Evolutionary conservation across 1,140 invertebrate genomes (phyloP), one percentile per base, ranked within the genome.

Genomic region (Rhopalosiphum padi): DNA sequence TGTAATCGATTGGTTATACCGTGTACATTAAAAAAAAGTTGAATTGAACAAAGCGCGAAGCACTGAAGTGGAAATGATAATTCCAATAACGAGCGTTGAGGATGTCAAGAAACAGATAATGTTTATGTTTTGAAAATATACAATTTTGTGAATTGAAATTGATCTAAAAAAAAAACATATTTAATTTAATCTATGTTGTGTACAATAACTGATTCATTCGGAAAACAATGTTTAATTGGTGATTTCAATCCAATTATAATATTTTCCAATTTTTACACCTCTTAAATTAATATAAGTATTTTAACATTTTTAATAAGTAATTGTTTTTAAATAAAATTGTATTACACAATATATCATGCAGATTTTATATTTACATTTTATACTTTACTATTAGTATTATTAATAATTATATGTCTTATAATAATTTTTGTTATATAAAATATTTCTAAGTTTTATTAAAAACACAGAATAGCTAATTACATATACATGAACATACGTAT

Each of bases 81-180:
- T 77, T n/a, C 30, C 30, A n/a, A 77, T 77, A 77, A 77, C 60
- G n/a, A 77, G 60, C n/a, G 30, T 77, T 30, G 60, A 77, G 15
- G 30, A 77, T 77, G n/a, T n/a, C 60, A 77, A 77, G 60, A 77
- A 77, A 77, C 60, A 77, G n/a, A 77, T 77, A 77, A 77, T 77
- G 60, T 77, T 77, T n/a, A 77, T 77, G n/a, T 35, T 68, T 77
- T 77, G 30, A 77, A 77, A 77, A 15, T 4, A 77, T 77, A 77
- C n/a, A n/a, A 77, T 77, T 77, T 77, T 77, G n/a, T 77, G n/a
- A 77, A 77, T 77, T 77, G n/a, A 15, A n/a, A n/a, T 18, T n/a
- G 60, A 68, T 68, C 60, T 68, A 18, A 77, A 30, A 77, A 68
- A 60, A n/a, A 68, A 68, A n/a, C 15, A n/a, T n/a, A 77, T 77